Evolutionary conservation across 2,888 invertebrate genomes (phyloP).

Genomic region (Cancer borealis): DNA sequence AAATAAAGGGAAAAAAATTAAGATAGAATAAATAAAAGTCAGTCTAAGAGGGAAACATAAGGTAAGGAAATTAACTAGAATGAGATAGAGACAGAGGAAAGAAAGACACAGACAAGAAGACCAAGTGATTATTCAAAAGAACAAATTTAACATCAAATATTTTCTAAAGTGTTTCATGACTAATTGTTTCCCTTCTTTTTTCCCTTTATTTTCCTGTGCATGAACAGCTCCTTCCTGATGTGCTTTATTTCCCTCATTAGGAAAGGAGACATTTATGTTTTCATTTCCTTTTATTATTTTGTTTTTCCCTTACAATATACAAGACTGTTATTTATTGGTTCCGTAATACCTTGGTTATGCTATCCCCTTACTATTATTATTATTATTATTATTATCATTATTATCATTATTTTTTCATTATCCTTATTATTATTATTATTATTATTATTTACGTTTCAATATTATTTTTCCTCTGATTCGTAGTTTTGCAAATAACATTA

Average conservation of each 20-base stretch:
- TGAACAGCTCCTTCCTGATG: background rate
- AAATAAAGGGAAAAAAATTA: background rate
- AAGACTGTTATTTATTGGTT: background rate
- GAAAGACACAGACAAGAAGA: background rate
- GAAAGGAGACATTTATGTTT: background rate
- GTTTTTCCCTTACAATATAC: background rate
- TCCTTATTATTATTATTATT: background rate
- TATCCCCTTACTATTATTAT: background rate
- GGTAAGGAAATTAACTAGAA: too few relatives aligned
- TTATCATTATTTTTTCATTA: background rate
- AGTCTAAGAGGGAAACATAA: background rate
- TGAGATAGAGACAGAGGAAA: too few relatives aligned
- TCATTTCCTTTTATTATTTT: background rate
- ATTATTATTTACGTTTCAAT: background rate
- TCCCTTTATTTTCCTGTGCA: background rate
- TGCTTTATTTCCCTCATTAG: background rate
- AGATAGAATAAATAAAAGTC: background rate
- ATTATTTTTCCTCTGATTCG: background rate
- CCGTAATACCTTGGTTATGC: background rate
- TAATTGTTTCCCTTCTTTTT: background rate
- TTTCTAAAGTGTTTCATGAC: background rate
- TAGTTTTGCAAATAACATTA: background rate
- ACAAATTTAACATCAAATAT: background rate
- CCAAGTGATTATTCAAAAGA: background rate
- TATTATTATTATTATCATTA: constrained; percentile 34